Base-by-base conservation (phyloP, 2,797 vertebrate genomes). In the Xiphorhynchus erythropygius region DNA sequence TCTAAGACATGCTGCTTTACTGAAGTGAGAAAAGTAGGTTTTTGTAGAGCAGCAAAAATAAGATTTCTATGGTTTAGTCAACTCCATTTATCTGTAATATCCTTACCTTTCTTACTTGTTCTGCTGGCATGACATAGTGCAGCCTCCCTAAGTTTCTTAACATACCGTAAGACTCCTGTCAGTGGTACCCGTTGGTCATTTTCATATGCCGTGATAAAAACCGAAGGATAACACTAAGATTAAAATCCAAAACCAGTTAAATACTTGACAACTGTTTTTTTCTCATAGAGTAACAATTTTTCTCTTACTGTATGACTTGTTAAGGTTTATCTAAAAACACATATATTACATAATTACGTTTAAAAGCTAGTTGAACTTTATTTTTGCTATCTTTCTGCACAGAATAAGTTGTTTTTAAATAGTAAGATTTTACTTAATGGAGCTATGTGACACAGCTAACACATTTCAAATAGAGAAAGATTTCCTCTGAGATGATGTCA, bases 131-230 rank as follows among this genome's bases (percentile, higher is more conserved):
- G 95, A n/a, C 97, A 97, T 9, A 95, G 79, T 10, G 98, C 47
- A 27, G 98, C 99, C 68, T 97, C 95, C 91, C 98, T 98, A n/a
- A 99, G 97, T 80, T 96, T 98, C 85, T 98, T 95, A 5, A 97
- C 91, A 32, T 99, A 99, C 74, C 69, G 98, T 35, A 99, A 30
- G 55, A 99, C 97, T 53, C 99, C 99, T 41, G 94, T 86, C 77
- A 99, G 89, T 70, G 98, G 98, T 68, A 99, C 84, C 82, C 99
- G 98, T 68, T 98, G 96, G 84, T 99, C 99, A 0, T 96, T 97
- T 50, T 98, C 98, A 95, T 99, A 99, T 2, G 98, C 99, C 7
- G 98, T 99, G 97, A 99, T 98, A 87, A 99, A 98, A 97, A 99
- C 91, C 6, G 99, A 99, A 71, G 99, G 99, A 79, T 99, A 99